Evolutionary conservation across 2,113 vertebrate species (phyloP).

Genomic region (Cyphomyrus plagiostoma): DNA sequence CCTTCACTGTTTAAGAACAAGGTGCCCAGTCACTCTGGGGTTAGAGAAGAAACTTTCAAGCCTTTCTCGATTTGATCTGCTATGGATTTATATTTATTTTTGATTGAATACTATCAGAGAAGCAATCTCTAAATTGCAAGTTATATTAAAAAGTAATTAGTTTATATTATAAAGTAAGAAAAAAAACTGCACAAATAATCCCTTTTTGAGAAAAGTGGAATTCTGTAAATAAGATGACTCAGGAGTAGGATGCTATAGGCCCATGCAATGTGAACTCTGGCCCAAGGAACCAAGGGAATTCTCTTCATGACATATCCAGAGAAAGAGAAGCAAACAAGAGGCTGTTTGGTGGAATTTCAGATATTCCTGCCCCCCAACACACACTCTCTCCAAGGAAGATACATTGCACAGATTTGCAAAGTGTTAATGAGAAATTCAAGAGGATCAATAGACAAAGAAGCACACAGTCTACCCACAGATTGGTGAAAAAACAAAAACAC

Average conservation of each 20-base stretch:
- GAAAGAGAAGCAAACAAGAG: constrained; percentile 61
- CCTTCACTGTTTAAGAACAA: constrained; percentile 78
- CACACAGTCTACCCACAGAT: constrained; percentile 31
- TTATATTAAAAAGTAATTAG: constrained; percentile 8
- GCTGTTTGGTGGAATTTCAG: constrained; percentile 72
- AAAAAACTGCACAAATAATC: constrained; percentile 35
- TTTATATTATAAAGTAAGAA: constrained; percentile 5
- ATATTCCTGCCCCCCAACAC: constrained; percentile 53
- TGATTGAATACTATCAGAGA: constrained; percentile 53
- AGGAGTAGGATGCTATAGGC: constrained; percentile 62
- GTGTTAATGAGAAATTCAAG: constrained; percentile 35
- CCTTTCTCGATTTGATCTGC: constrained; percentile 62
- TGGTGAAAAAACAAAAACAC: constrained; percentile 20
- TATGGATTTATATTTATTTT: constrained; percentile 45
- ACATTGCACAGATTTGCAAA: constrained; percentile 35
- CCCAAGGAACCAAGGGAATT: constrained; percentile 82
- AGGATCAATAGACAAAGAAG: constrained; percentile 34
- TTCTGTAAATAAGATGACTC: constrained; percentile 61
- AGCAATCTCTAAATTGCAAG: constrained; percentile 41
- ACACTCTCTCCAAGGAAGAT: constrained; percentile 20
- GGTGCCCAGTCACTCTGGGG: constrained; percentile 79
- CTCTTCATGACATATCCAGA: constrained; percentile 73
- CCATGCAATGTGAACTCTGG: constrained; percentile 72
- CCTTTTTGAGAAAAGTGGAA: constrained; percentile 58
- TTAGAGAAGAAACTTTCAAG: constrained; percentile 78